Evolutionary conservation across 2,113 vertebrate genomes (phyloP).

Genomic region (Nibea coibor): DNA sequence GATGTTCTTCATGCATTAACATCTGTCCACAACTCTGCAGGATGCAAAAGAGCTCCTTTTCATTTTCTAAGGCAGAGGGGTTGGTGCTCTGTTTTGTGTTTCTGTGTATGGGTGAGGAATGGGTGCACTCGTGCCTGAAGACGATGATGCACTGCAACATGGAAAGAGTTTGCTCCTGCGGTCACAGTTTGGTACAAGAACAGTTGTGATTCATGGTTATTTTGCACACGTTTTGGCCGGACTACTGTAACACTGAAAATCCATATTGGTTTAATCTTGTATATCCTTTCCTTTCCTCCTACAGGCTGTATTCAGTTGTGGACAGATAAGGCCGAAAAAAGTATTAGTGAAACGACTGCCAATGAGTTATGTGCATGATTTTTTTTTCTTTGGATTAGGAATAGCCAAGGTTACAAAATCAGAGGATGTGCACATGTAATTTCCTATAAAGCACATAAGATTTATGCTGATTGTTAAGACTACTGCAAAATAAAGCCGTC

Average conservation of each 20-base stretch:
- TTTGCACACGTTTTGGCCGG: constrained; percentile 70
- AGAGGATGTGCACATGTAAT: constrained; percentile 1
- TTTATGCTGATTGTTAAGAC: constrained; percentile 23
- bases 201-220: constrained; percentile 74
- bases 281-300: constrained; percentile 36
- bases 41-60: constrained; percentile 40
- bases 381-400: constrained; percentile 24
- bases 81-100: constrained; percentile 44
- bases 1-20: constrained; percentile 53
- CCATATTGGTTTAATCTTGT: constrained; percentile 65
- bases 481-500: constrained; percentile 30
- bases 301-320: constrained; percentile 7
- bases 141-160: constrained; percentile 60
- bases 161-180: constrained; percentile 77
- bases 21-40: constrained; percentile 66
- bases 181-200: constrained; percentile 73
- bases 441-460: constrained; percentile 22
- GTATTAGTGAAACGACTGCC: constrained; percentile 2
- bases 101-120: constrained; percentile 38
- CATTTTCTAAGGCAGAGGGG: constrained; percentile 9
- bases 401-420: constrained; percentile 32
- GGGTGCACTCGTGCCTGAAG: constrained; percentile 42
- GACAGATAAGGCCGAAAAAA: constrained; percentile 35
- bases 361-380: constrained; percentile 10
- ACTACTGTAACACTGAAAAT: constrained; percentile 54